Conservation (phyloP, 2,888 invertebrate species). For the Amblyjoppa proteus region DNA sequence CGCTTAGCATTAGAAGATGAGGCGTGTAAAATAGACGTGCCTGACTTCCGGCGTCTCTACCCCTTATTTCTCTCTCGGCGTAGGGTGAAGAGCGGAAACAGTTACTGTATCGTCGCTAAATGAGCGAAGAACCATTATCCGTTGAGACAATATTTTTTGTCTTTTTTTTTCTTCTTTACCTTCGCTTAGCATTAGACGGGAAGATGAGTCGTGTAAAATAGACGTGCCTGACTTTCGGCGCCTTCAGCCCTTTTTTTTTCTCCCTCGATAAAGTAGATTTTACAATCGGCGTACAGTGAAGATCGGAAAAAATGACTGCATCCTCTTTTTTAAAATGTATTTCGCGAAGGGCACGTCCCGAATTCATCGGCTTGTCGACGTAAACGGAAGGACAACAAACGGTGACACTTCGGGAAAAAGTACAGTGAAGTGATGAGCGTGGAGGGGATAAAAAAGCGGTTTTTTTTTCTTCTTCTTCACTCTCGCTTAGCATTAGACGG, state of each 20-base stretch:
- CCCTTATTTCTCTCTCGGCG: background rate
- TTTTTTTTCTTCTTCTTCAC: too few relatives aligned
- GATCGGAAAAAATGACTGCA: background rate
- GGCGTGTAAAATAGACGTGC: constrained; percentile 2
- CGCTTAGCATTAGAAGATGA: constrained; percentile 4
- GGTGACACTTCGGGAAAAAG: background rate
- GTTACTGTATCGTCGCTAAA: background rate
- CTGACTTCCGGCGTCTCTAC: constrained; percentile 12
- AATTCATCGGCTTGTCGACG: background rate
- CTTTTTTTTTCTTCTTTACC: constrained; percentile 3
- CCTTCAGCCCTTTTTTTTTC: background rate
- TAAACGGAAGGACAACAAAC: background rate
- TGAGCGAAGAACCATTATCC: background rate
- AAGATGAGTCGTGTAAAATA: background rate
- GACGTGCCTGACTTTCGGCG: constrained; percentile 4
- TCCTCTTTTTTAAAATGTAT: background rate
- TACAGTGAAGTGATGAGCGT: background rate
- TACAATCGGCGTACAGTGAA: background rate
- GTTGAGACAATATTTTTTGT: background rate
- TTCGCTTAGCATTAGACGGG: background rate
- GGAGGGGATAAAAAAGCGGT: too few relatives aligned
- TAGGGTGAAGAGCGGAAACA: background rate
- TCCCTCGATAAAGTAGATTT: background rate
- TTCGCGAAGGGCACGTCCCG: background rate
- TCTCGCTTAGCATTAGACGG: too few relatives aligned